Conservation (phyloP, 2,797 vertebrate species). For the Aldrovandia affinis region DNA sequence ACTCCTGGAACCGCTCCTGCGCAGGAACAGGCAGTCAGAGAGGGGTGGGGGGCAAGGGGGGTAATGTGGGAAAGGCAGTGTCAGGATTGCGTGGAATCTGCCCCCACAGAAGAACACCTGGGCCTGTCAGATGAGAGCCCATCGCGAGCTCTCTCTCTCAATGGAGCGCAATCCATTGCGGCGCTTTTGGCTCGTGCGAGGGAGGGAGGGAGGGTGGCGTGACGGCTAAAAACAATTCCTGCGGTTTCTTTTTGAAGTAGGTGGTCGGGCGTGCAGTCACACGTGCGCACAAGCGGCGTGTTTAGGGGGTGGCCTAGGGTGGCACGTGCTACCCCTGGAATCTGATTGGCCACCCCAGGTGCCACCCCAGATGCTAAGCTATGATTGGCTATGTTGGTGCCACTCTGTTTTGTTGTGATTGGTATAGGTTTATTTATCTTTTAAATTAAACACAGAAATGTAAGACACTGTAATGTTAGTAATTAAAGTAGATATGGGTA, state of each 20-base stretch:
- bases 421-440: no score
- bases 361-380: no score
- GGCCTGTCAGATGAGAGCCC: neutral
- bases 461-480: no score
- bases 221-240: neutral
- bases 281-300: conserved; percentile 3
- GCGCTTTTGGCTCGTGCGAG: neutral
- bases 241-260: conserved; percentile 6
- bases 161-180: neutral
- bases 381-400: no score
- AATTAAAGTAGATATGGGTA: no score
- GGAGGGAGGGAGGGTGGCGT: neutral
- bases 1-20: conserved; percentile 20
- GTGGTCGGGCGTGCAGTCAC: neutral
- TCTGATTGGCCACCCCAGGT: no score
- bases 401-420: no score
- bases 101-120: conserved; percentile 4
- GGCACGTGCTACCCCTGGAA: no score
- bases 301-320: no score
- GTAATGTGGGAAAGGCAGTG: neutral
- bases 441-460: no score
- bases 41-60: no score
- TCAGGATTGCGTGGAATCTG: neutral
- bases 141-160: neutral
- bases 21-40: conserved; percentile 17